These are phyloP conservation scores for Halcyon leucocephala DNA, from an alignment of 2,797 vertebrate genomes.

Conservation along the genomic window DNA sequence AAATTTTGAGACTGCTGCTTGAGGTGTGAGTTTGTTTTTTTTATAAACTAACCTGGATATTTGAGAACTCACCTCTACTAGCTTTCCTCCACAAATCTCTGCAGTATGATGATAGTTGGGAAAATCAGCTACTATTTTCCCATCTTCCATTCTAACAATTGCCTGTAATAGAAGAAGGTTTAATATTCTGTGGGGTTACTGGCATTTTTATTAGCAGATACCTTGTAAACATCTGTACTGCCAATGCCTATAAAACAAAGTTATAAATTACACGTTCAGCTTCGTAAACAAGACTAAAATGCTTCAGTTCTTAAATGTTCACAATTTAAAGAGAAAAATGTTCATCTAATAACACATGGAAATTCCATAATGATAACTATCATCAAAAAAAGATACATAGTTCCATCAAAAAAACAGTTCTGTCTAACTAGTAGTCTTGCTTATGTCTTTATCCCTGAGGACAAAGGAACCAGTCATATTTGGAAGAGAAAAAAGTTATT, in stretches of 20 bases:
- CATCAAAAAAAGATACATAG: neutral
- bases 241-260: neutral
- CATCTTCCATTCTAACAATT: conserved; percentile 85
- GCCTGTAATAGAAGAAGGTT: conserved; percentile 77
- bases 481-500: neutral
- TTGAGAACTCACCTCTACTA: conserved; percentile 87
- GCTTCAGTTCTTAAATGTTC: neutral
- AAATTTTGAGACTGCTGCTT: neutral
- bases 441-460: neutral
- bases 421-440: neutral
- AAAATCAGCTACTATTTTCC: conserved; percentile 85
- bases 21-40: neutral
- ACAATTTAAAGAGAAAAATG: neutral
- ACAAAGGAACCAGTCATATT: neutral
- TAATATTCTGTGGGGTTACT: neutral
- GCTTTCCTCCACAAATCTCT: conserved; percentile 88
- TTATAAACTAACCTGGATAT: neutral
- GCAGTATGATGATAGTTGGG: conserved; percentile 89
- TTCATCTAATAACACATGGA: neutral
- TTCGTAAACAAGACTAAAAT: neutral
- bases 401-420: neutral
- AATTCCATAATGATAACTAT: neutral
- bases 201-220: neutral
- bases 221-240: neutral
- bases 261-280: neutral